phyloP scores from a whole-genome alignment of 2,113 vertebrate genomes.

The Bubo blakistoni region DNA sequence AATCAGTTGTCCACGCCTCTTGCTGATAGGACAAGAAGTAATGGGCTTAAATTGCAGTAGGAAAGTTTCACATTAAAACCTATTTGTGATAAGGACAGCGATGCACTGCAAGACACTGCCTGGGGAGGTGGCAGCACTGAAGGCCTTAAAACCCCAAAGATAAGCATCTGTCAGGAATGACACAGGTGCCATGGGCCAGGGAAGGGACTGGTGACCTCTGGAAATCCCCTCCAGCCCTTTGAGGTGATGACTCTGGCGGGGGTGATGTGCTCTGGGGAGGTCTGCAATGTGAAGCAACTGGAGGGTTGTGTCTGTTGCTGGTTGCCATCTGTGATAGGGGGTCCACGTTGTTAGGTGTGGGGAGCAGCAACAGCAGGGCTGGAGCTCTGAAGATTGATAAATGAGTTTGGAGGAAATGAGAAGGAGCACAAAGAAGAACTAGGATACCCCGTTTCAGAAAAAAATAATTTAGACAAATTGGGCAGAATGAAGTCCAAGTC shows the following conservation, averaged over 20 bases:
- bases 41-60: conserved; percentile 30
- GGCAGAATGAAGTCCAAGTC: background rate
- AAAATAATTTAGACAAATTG: background rate
- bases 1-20: background rate
- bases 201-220: background rate
- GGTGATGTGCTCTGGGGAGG: background rate
- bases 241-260: background rate
- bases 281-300: background rate
- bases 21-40: conserved; percentile 18
- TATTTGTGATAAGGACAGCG: background rate
- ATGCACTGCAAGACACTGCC: background rate
- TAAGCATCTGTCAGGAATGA: background rate
- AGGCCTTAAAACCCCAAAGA: background rate
- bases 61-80: conserved; percentile 17
- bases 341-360: background rate
- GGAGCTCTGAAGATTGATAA: background rate
- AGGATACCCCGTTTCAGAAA: background rate
- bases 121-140: background rate
- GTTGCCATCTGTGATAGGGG: background rate
- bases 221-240: background rate
- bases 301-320: background rate
- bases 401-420: background rate
- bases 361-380: background rate
- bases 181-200: background rate
- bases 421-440: background rate